Percentiles rank a stretch among this genome's conserved stretches.
These are phyloP conservation scores for Perdix hodgsoniae DNA, from an alignment of 2,797 vertebrate species.

Conservation along the genomic window DNA sequence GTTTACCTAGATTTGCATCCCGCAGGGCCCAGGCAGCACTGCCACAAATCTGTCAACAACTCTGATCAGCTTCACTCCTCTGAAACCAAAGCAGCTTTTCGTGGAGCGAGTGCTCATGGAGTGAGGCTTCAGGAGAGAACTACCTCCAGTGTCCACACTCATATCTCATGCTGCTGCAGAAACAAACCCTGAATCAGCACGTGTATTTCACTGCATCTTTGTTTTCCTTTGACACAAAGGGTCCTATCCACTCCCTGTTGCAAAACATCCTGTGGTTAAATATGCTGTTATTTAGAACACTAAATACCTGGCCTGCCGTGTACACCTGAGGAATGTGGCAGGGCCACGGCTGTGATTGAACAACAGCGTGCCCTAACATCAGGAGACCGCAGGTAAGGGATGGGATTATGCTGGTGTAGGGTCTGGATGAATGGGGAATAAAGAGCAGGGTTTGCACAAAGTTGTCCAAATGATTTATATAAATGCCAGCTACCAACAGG, in stretches of 20 bases:
- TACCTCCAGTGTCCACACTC: not conserved
- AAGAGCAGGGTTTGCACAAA: not conserved
- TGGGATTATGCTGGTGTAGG: not conserved
- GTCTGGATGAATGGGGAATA: not conserved
- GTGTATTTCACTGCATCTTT: not conserved
- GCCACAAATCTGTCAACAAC: not conserved
- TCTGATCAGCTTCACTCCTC: not conserved
- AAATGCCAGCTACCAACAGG: not conserved
- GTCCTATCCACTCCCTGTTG: not conserved
- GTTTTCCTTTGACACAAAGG: not conserved
- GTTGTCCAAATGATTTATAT: not conserved
- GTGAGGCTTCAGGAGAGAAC: not conserved
- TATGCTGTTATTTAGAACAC: not conserved
- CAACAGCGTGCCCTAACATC: not conserved
- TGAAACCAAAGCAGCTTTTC: not conserved
- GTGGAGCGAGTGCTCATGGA: not conserved
- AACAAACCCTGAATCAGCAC: not conserved
- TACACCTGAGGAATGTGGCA: not conserved
- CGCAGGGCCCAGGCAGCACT: not conserved
- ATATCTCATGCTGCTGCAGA: fast-evolving
- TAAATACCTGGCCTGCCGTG: not conserved
- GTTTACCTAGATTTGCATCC: not conserved
- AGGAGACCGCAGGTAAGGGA: not conserved
- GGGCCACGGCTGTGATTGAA: not conserved
- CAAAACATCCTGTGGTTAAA: not conserved